Evolutionary conservation across 1,140 invertebrate genomes (phyloP), one percentile per base, ranked within the genome.

Genomic region (Formica exsecta): DNA sequence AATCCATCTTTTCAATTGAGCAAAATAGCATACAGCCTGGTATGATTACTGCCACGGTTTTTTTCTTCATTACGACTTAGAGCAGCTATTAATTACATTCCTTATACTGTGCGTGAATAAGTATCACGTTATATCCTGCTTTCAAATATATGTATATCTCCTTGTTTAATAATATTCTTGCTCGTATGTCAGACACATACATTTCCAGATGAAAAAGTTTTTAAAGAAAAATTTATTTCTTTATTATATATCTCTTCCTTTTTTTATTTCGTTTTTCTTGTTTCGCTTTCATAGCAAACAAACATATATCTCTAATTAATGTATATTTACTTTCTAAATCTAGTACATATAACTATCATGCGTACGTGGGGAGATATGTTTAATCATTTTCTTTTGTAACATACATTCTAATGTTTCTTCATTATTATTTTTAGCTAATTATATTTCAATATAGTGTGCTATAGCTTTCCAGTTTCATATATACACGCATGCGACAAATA

Each of bases 251-350:
- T 64, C 19, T 65, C 29, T 32, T 64, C 22, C 8, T 38, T 25
- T 74, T 38, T 19, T 51, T 59, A 59, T 64, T 41, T 61, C 36
- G 22, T 61, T 61, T 41, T 44, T 76, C 57, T 64, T 64, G 36
- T 44, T 29, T 36, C 75, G 25, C 61, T 64, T 44, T 64, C 25
- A 44, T 41, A 36, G 25, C 59, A 3, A 65, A 44, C 5, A 48
- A 44, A 68, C 5, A 48, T 62, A 66, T 44, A 32, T 77, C 19
- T 65, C 41, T 32, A 41, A 64, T 32, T 79, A n/a, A 79, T 22
- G 13, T 66, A 79, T 79, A 48, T 77, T 77, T 77, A 77, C 75
- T 77, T 77, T 77, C 75, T 77, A 77, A 65, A 64, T 77, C 59
- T 65, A 65, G 11, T 16, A 13, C 38, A 5, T 25, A 22, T 44